Conservation (phyloP, 2,797 vertebrate species). For the Fringilla coelebs region DNA sequence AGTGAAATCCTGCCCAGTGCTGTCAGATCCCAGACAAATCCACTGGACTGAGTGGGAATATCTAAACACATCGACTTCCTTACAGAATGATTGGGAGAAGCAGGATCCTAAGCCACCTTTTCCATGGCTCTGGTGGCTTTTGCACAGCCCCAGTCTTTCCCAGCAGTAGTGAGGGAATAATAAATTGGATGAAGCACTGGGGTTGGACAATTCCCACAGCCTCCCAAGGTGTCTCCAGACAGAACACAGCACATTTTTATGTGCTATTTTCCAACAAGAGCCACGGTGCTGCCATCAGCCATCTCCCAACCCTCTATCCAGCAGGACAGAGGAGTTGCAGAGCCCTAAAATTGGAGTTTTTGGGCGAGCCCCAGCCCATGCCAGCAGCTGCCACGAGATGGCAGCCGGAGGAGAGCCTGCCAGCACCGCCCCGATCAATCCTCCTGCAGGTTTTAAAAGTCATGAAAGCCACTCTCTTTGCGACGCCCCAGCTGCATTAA, state of each 20-base stretch:
- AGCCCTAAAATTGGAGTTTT: not conserved
- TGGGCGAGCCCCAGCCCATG: not conserved
- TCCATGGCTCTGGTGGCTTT: not conserved
- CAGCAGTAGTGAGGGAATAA: rapidly evolving
- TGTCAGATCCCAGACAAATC: not conserved
- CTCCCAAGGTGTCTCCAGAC: not conserved
- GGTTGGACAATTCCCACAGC: rapidly evolving
- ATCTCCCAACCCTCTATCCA: rapidly evolving
- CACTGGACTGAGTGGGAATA: not conserved
- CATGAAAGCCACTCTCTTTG: not conserved
- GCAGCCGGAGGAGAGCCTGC: constrained; percentile 57
- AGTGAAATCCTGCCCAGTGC: not conserved
- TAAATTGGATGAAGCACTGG: not conserved
- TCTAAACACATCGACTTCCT: not conserved
- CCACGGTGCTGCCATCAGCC: not conserved
- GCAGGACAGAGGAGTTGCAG: not conserved
- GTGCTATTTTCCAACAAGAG: not conserved
- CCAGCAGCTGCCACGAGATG: constrained; percentile 72
- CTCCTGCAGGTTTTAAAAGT: not conserved
- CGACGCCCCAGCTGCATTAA: not conserved
- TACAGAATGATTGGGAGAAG: not conserved
- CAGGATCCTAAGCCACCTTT: not conserved
- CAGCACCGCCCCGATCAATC: not conserved
- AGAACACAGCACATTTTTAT: rapidly evolving
- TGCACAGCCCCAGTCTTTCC: not conserved